These are phyloP conservation scores for Nephrotoma appendiculata DNA, from an alignment of 2,888 invertebrate species.

Conservation along the genomic window DNA sequence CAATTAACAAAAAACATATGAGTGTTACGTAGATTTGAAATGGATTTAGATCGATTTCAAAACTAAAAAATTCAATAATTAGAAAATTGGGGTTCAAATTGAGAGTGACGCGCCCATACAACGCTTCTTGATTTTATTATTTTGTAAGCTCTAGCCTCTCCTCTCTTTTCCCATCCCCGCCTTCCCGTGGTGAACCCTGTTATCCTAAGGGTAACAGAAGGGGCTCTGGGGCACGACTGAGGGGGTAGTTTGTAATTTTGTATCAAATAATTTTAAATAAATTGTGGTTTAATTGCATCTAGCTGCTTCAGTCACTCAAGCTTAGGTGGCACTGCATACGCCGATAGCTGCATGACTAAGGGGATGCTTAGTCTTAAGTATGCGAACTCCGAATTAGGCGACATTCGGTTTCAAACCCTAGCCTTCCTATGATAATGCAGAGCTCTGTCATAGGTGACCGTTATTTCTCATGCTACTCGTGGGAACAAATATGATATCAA, in stretches of 20 bases:
- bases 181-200: not conserved
- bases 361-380: not conserved
- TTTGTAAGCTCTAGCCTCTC: not conserved
- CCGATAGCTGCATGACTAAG: not conserved
- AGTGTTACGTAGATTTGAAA: too few relatives aligned
- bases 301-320: not conserved
- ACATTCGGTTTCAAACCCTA: not conserved
- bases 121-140: not conserved
- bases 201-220: not conserved
- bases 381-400: not conserved
- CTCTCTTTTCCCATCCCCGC: not conserved
- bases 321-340: not conserved
- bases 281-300: not conserved
- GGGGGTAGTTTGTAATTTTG: not conserved
- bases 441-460: not conserved
- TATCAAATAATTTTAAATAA: not conserved
- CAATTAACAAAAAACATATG: too few relatives aligned
- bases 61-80: too few relatives aligned
- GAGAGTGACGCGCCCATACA: not conserved
- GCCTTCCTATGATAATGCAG: not conserved
- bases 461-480: not conserved
- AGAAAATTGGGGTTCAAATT: not conserved
- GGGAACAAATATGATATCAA: not conserved
- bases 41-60: too few relatives aligned
- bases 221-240: not conserved